Conservation (phyloP, 2,797 vertebrate species). For the Chelon labrosus region DNA sequence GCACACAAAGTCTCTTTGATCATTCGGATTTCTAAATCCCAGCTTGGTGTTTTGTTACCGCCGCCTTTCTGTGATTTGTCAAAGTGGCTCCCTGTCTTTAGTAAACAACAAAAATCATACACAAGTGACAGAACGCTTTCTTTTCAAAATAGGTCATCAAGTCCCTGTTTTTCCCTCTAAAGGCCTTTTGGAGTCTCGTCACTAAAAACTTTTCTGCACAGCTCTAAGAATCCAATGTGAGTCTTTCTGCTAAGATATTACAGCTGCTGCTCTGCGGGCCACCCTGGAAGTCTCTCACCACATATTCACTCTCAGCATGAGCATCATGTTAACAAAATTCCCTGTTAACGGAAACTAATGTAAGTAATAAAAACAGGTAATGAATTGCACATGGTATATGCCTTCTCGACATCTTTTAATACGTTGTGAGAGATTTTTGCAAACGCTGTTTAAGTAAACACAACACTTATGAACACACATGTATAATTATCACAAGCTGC, state of each 20-base stretch:
- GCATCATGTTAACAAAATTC: not conserved
- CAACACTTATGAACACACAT: not conserved
- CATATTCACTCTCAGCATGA: not conserved
- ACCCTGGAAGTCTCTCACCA: not conserved
- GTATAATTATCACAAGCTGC: not conserved
- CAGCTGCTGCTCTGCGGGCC: conserved; percentile 6
- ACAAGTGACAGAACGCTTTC: conserved; percentile 17
- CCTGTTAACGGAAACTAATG: not conserved
- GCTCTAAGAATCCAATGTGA: not conserved
- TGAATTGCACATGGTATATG: too few species aligned
- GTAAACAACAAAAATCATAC: conserved; percentile 1
- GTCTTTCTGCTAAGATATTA: not conserved
- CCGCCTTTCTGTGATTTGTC: conserved; percentile 30
- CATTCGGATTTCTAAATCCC: conserved; percentile 39
- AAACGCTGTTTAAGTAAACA: not conserved
- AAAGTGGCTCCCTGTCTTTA: conserved; percentile 23
- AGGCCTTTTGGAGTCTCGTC: conserved; percentile 10
- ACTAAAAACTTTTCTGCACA: not conserved
- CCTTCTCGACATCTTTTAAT: not conserved
- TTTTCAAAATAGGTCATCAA: conserved; percentile 35
- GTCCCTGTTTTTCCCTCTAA: conserved; percentile 12
- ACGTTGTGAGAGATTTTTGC: not conserved
- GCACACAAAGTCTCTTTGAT: not conserved
- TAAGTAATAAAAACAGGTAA: not conserved
- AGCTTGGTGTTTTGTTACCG: conserved; percentile 13